Percentiles rank a stretch among this genome's conserved stretches.
Conservation (phyloP, 1,140 invertebrate genomes). For the Lepidotrigona ventralis region DNA sequence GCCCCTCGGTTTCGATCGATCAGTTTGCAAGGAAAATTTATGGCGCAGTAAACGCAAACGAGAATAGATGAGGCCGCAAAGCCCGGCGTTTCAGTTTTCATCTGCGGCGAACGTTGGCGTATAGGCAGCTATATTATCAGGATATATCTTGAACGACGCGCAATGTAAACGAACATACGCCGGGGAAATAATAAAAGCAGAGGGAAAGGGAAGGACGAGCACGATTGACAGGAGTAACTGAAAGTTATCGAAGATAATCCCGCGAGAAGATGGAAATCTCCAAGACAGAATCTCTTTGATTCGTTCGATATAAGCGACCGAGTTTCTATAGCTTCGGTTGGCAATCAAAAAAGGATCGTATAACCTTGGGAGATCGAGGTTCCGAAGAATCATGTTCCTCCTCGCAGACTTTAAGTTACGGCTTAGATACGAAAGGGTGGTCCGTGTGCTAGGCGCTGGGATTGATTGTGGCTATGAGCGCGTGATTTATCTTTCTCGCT, state of each 20-base stretch:
- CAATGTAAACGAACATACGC: conserved; percentile 18
- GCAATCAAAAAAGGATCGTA: conserved; percentile 74
- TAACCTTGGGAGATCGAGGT: conserved; percentile 46
- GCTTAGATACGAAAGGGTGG: conserved; percentile 53
- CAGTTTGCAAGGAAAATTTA: conserved; percentile 37
- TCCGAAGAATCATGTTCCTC: conserved; percentile 38
- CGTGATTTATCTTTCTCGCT: conserved; percentile 61
- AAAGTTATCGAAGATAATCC: conserved; percentile 34
- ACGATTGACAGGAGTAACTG: conserved; percentile 10
- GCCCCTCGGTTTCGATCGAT: conserved; percentile 22
- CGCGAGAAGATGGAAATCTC: conserved; percentile 29
- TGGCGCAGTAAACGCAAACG: conserved; percentile 42
- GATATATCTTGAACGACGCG: conserved; percentile 23
- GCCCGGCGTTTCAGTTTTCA: conserved; percentile 45
- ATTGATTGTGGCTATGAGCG: conserved; percentile 60
- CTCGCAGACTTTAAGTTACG: conserved; percentile 64
- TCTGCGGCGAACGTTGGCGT: not conserved
- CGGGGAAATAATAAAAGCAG: conserved; percentile 2
- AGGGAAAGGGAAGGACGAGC: not conserved
- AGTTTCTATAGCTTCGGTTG: conserved; percentile 15
- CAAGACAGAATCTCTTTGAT: conserved; percentile 27
- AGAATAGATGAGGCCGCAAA: conserved; percentile 48
- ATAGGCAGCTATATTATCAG: conserved; percentile 34
- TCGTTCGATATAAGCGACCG: conserved; percentile 40
- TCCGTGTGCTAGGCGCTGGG: conserved; percentile 37